These are phyloP conservation scores for Eunapius fragilis DNA, from an alignment of 37 sponge, comb jelly and placozoan genomes.

Conservation along the genomic window DNA sequence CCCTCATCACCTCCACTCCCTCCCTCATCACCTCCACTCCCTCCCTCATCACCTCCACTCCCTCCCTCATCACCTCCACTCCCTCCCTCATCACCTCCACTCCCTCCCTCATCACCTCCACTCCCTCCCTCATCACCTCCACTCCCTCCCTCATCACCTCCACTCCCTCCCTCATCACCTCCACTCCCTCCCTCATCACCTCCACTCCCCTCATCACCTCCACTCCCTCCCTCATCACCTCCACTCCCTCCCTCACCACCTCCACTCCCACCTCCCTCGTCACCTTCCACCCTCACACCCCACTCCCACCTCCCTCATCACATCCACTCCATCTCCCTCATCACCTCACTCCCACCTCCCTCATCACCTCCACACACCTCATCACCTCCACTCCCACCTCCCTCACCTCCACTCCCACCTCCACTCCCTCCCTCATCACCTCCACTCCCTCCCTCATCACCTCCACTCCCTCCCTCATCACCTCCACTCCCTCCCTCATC, in stretches of 20 bases:
- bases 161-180: background rate
- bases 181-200: background rate
- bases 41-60: background rate
- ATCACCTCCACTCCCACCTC: too few relatives aligned
- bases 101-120: slow-evolving; percentile 12
- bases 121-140: background rate
- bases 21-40: background rate
- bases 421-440: too few relatives aligned
- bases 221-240: background rate
- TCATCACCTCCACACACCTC: too few relatives aligned
- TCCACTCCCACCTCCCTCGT: background rate
- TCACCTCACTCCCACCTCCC: too few relatives aligned
- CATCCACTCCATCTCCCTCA: too few relatives aligned
- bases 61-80: slow-evolving; percentile 9
- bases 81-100: background rate
- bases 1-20: background rate
- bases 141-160: background rate
- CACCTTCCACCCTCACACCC: too few relatives aligned
- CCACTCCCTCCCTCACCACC: background rate
- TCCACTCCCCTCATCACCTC: background rate
- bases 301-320: too few relatives aligned
- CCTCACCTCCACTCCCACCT: too few relatives aligned
- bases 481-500: too few relatives aligned
- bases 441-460: too few relatives aligned
- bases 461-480: too few relatives aligned